Conservation (phyloP, 2,113 vertebrate genomes). For the Puma concolor region DNA sequence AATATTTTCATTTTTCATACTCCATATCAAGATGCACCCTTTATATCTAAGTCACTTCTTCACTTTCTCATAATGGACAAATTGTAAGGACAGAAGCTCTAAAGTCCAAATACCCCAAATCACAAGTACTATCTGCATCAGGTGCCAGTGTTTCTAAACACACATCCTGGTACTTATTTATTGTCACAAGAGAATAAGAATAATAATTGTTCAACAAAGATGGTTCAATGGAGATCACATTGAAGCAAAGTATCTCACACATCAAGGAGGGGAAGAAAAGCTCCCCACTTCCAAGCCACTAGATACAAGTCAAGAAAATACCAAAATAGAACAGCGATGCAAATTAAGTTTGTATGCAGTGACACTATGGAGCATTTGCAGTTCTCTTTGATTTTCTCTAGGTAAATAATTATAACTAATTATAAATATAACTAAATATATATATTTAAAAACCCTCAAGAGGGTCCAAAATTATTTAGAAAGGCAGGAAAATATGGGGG, state of each 20-base stretch:
- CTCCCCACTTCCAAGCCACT: neutral
- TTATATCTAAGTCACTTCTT: neutral
- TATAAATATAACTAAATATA: no score
- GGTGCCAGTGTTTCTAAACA: neutral
- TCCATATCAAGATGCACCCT: neutral
- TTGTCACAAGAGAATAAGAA: neutral
- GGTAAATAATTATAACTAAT: neutral
- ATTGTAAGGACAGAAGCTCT: neutral
- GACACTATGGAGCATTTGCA: neutral
- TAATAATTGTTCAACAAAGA: neutral
- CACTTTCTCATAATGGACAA: neutral
- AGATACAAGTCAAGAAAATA: neutral
- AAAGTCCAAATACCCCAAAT: neutral
- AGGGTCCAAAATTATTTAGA: neutral
- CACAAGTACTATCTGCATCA: neutral
- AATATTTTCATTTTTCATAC: neutral
- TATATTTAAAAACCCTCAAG: neutral
- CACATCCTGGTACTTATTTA: neutral
- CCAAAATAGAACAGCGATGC: neutral
- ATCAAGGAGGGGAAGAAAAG: neutral
- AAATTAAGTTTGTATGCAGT: neutral
- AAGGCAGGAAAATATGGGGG: neutral
- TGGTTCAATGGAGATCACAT: neutral
- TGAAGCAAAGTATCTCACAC: neutral
- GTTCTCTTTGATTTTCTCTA: neutral